Evolutionary conservation across 2,797 vertebrate species (phyloP).

Genomic region (Sorex maritimensis): DNA sequence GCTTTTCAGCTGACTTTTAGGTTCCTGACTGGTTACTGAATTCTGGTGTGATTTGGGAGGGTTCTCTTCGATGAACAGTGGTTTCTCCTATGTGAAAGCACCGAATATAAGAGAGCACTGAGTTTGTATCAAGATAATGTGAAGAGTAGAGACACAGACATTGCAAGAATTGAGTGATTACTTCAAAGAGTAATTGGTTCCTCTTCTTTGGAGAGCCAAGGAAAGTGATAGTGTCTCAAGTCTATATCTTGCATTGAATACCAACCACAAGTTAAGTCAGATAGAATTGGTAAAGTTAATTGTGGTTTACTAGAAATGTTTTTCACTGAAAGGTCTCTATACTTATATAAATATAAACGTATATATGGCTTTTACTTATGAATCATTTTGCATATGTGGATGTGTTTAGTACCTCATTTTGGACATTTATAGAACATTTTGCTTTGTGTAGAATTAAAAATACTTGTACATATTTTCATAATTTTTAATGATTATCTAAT

Average conservation of each 20-base stretch:
- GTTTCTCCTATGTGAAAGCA: not conserved
- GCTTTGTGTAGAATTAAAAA: not conserved
- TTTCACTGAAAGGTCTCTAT: not conserved
- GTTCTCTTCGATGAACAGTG: not conserved
- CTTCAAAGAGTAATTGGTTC: not conserved
- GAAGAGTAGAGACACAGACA: not conserved
- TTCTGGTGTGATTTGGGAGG: not conserved
- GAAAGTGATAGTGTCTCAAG: not conserved
- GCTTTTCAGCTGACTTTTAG: conserved; percentile 6
- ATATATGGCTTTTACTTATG: not conserved
- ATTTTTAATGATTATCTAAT: no score
- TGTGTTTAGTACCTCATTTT: conserved; percentile 33
- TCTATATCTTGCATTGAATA: not conserved
- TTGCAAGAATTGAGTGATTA: not conserved
- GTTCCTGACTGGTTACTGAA: not conserved
- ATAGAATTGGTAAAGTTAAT: conserved; percentile 26
- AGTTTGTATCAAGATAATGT: not conserved
- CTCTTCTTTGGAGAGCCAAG: conserved; percentile 14
- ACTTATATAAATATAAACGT: not conserved
- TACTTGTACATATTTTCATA: not conserved
- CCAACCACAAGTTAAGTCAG: not conserved
- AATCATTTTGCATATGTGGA: conserved; percentile 5
- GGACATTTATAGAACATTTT: conserved; percentile 39
- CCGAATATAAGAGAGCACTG: not conserved
- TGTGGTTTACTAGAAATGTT: conserved; percentile 50